Percentiles rank a stretch among this genome's conserved stretches.
Evolutionary conservation across 2,888 invertebrate genomes (phyloP).

Genomic region (Philereme transversata): DNA sequence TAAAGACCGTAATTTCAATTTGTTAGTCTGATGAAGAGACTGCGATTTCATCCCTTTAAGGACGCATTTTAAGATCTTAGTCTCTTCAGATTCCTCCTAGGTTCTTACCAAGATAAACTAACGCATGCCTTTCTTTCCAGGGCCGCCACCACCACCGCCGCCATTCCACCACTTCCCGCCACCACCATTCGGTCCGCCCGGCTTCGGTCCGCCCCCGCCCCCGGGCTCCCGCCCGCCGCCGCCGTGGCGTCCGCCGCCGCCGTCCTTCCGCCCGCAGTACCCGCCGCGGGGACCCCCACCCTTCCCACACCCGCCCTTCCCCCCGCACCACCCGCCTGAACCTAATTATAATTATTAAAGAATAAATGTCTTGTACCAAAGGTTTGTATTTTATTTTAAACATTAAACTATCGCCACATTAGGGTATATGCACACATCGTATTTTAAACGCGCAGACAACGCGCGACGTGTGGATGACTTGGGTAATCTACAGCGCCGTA

Average conservation of each 20-base stretch:
- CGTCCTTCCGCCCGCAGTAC: conserved; percentile 65
- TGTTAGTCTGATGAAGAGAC: no score
- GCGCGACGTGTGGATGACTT: no score
- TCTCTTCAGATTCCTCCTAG: no score
- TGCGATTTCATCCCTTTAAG: no score
- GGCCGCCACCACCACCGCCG: conserved; percentile 67
- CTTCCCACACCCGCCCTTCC: conserved; percentile 89
- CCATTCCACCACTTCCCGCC: conserved; percentile 63
- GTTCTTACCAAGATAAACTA: no score
- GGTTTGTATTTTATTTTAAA: conserved; percentile 28
- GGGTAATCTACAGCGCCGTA: no score
- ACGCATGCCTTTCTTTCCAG: conserved; percentile 36
- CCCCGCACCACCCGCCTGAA: conserved; percentile 81
- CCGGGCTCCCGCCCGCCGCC: conserved; percentile 80
- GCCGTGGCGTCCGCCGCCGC: conserved; percentile 77
- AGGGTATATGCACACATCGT: no score
- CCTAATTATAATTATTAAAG: conserved; percentile 77
- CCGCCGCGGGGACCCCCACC: conserved; percentile 74
- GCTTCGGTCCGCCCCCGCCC: conserved; percentile 80
- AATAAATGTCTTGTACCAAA: conserved; percentile 42
- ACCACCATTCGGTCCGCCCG: conserved; percentile 59
- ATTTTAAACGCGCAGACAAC: no score
- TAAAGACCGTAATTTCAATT: no score
- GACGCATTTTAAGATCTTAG: no score
- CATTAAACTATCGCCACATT: no score